These are phyloP conservation scores for Centroberyx gerrardi DNA, from an alignment of 2,797 vertebrate species.

Conservation along the genomic window DNA sequence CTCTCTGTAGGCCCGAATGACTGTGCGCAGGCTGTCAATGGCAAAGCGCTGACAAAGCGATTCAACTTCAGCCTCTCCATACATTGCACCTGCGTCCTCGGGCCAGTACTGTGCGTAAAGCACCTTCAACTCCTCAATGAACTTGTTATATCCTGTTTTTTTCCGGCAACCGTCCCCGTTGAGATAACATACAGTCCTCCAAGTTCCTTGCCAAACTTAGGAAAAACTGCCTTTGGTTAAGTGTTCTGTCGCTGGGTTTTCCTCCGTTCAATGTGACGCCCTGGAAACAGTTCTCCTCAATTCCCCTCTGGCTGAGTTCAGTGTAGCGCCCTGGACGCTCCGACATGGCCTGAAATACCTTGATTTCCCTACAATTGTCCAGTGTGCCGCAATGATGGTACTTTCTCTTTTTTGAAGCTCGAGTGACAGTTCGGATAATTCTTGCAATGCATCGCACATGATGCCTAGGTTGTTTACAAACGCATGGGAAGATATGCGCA, in stretches of 20 bases:
- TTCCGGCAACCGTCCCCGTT: neutral
- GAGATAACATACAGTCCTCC: neutral
- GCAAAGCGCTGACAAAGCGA: conserved; percentile 18
- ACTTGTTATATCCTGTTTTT: conserved; percentile 17
- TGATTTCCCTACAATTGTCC: conserved; percentile 20
- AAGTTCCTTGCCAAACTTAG: conserved; percentile 10
- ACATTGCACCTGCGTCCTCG: neutral
- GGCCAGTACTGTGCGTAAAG: conserved; percentile 32
- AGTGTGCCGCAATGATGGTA: conserved; percentile 24
- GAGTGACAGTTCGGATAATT: conserved; percentile 32
- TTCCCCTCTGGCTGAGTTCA: conserved; percentile 13
- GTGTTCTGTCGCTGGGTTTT: conserved; percentile 17
- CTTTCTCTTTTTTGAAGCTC: conserved; percentile 27
- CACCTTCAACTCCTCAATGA: conserved; percentile 27
- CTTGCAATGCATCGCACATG: conserved; percentile 25
- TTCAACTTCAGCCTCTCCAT: conserved; percentile 27
- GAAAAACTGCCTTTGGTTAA: conserved; percentile 8
- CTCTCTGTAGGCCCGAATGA: conserved; percentile 23
- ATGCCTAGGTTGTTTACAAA: conserved; percentile 26
- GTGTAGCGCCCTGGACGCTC: conserved; percentile 15
- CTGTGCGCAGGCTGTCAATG: neutral
- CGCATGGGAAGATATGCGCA: conserved; percentile 5
- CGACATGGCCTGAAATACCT: conserved; percentile 22
- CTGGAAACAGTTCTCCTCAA: conserved; percentile 23
- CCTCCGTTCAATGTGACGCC: conserved; percentile 12